Evolutionary conservation across 2,888 invertebrate species (phyloP).

Genomic region (Phrixothrix hirtus): DNA sequence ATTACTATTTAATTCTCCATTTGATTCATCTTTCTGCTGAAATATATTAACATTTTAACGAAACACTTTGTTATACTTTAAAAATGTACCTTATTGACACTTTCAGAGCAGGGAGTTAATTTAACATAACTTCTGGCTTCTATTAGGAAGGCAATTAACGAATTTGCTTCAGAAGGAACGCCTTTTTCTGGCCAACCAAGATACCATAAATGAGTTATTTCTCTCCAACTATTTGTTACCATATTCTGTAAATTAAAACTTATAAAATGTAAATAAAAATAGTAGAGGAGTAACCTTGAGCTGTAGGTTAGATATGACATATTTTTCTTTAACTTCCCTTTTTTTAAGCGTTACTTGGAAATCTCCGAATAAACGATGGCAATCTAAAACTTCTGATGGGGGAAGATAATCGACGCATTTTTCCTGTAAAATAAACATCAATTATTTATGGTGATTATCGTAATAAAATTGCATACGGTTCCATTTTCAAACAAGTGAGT

Average conservation of each 20-base stretch:
- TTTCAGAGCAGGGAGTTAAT: constrained; percentile 14
- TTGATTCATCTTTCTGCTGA: constrained; percentile 1
- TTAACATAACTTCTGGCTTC: constrained; percentile 72
- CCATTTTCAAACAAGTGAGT: constrained; percentile 90
- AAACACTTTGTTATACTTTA: neutral
- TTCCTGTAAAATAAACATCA: constrained; percentile 61
- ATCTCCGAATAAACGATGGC: constrained; percentile 84
- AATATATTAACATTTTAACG: neutral
- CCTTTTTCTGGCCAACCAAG: constrained; percentile 88
- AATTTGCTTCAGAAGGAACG: constrained; percentile 80
- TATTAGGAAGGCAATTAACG: constrained; percentile 83
- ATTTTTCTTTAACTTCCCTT: constrained; percentile 87
- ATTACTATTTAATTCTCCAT: constrained; percentile 33
- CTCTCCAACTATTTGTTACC: constrained; percentile 80
- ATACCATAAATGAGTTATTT: constrained; percentile 92
- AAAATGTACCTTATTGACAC: constrained; percentile 18
- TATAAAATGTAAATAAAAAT: too few relatives aligned
- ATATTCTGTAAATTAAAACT: constrained; percentile 65
- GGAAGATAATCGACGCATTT: constrained; percentile 91
- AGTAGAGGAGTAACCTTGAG: too few relatives aligned
- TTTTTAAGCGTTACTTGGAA: constrained; percentile 86
- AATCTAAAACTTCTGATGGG: constrained; percentile 88
- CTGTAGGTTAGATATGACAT: constrained; percentile 83
- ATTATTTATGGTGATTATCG: neutral
- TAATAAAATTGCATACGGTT: constrained; percentile 62